Percentiles rank a stretch among this genome's conserved stretches.
Evolutionary conservation across 2,888 invertebrate species (phyloP).

Genomic region (Apamea sordens): DNA sequence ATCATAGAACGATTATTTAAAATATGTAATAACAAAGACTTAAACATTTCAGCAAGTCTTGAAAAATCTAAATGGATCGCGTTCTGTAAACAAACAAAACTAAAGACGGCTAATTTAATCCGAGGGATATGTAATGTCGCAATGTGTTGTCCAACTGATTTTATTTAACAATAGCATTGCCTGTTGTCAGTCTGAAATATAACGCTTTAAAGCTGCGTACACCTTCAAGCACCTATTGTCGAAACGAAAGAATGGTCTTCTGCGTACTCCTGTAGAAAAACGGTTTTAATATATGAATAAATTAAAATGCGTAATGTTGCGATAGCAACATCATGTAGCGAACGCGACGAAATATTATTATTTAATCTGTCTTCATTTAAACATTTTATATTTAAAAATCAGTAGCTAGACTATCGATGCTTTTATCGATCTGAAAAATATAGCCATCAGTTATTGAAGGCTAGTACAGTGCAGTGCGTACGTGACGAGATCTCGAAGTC

Average conservation of each 20-base stretch:
- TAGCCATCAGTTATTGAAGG: slow-evolving; percentile 54
- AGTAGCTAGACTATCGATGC: background rate
- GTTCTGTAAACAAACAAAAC: slow-evolving; percentile 19
- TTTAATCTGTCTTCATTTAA: background rate
- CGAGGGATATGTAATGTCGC: slow-evolving; percentile 12
- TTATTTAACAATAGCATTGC: slow-evolving; percentile 40
- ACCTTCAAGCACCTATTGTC: slow-evolving; percentile 44
- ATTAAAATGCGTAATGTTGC: slow-evolving; percentile 4
- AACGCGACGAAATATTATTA: background rate
- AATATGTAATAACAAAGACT: slow-evolving; percentile 19
- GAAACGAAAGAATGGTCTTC: slow-evolving; percentile 5
- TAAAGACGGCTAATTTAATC: slow-evolving; percentile 3
- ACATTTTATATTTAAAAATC: background rate
- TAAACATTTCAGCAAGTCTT: slow-evolving; percentile 18
- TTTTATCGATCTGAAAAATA: slow-evolving; percentile 21
- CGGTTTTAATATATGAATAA: slow-evolving; percentile 15
- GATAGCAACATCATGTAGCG: background rate
- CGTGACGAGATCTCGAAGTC: slow-evolving; percentile 58
- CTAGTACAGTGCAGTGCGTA: slow-evolving; percentile 53
- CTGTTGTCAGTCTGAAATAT: slow-evolving; percentile 41
- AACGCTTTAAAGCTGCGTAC: slow-evolving; percentile 13
- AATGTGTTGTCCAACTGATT: slow-evolving; percentile 29
- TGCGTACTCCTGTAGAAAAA: slow-evolving; percentile 17
- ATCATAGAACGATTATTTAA: background rate
- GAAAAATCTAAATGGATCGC: slow-evolving; percentile 11